These are phyloP conservation scores for Neoaliturus tenellus DNA, from an alignment of 2,888 invertebrate species.

Conservation along the genomic window DNA sequence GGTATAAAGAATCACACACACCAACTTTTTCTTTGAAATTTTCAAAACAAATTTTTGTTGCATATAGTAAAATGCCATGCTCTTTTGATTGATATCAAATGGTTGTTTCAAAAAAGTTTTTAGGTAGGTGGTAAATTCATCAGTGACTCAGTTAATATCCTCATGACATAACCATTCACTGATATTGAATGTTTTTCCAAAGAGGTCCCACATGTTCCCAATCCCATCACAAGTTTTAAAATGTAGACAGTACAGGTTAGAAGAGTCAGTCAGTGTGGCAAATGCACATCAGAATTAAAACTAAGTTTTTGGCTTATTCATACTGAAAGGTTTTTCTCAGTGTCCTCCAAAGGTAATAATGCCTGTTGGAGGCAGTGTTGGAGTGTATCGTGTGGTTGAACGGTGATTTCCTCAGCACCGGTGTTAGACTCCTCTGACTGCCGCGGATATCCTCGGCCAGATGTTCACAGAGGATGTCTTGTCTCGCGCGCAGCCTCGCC, in stretches of 20 bases:
- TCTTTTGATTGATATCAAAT: too few species aligned
- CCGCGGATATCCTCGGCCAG: constrained; percentile 79
- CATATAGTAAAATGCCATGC: too few species aligned
- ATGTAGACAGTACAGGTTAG: background rate
- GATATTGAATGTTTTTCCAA: too few species aligned
- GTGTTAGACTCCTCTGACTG: constrained; percentile 76
- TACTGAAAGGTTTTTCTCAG: constrained; percentile 82
- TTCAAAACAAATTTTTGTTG: too few species aligned
- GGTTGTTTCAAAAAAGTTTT: too few species aligned
- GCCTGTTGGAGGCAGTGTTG: constrained; percentile 65
- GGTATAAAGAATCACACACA: too few species aligned
- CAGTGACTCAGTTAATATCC: too few species aligned
- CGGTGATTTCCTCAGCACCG: constrained; percentile 73
- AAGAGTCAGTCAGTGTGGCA: background rate
- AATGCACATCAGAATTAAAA: background rate
- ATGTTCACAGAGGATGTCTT: constrained; percentile 70
- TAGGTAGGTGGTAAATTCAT: too few species aligned
- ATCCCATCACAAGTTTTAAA: background rate
- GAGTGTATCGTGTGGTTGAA: constrained; percentile 60
- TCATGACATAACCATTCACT: too few species aligned
- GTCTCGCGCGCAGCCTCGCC: constrained; percentile 71
- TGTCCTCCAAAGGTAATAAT: constrained; percentile 80
- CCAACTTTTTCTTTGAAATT: too few species aligned
- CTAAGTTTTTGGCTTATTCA: constrained; percentile 60
- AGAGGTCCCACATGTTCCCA: background rate